Evolutionary conservation across 2,113 vertebrate species (phyloP).

Genomic region (Labeo rohita): DNA sequence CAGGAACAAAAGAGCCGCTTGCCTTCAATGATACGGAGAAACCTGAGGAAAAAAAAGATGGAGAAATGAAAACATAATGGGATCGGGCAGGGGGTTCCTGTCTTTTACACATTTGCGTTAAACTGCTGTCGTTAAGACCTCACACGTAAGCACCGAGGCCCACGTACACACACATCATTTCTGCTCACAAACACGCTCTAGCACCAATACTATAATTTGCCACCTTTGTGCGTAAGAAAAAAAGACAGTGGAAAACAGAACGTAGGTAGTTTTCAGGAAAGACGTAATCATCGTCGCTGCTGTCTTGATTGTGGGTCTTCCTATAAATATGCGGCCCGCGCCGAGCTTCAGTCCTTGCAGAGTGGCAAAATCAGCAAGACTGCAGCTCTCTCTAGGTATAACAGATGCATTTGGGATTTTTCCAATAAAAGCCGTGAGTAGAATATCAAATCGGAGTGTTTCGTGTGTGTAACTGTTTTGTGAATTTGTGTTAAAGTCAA

Average conservation of each 20-base stretch:
- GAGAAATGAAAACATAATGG: conserved; percentile 72
- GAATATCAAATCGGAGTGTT: conserved; percentile 23
- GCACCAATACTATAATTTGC: conserved; percentile 59
- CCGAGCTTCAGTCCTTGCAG: conserved; percentile 47
- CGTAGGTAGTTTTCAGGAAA: conserved; percentile 59
- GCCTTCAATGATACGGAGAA: conserved; percentile 68
- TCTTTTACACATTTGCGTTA: conserved; percentile 68
- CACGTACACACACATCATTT: conserved; percentile 52
- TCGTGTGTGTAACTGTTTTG: background rate
- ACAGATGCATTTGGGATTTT: conserved; percentile 12
- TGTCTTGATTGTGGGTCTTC: conserved; percentile 66
- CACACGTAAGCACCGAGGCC: conserved; percentile 26
- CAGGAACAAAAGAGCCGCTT: conserved; percentile 75
- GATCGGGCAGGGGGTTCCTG: conserved; percentile 62
- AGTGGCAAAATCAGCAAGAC: conserved; percentile 42
- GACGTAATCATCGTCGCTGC: conserved; percentile 71
- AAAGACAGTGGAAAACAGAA: conserved; percentile 58
- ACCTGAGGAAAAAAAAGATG: conserved; percentile 67
- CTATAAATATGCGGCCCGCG: conserved; percentile 68
- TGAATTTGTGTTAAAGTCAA: background rate
- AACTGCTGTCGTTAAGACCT: conserved; percentile 66
- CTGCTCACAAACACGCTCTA: conserved; percentile 36
- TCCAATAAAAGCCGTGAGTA: conserved; percentile 44
- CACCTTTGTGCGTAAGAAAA: conserved; percentile 57
- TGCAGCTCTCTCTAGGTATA: background rate